Percentiles rank a stretch among this genome's conserved stretches.
These are phyloP conservation scores for Gobio gobio DNA, from an alignment of 2,113 vertebrate species.

Conservation along the genomic window DNA sequence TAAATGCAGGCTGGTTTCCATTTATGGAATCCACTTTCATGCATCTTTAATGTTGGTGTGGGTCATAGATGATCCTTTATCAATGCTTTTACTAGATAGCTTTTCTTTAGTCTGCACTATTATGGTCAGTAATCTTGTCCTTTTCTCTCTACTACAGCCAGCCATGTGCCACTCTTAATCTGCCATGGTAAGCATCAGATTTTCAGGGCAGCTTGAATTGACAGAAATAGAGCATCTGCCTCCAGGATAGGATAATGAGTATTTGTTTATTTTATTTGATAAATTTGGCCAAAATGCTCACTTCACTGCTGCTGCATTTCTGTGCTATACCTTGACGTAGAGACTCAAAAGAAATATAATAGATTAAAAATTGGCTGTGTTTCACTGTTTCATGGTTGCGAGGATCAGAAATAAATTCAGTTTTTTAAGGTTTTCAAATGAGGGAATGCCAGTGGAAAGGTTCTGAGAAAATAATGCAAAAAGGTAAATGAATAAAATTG, in stretches of 20 bases:
- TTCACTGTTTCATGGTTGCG: not conserved
- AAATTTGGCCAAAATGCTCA: not conserved
- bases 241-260: constrained; percentile 11
- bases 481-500: not conserved
- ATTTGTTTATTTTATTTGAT: not conserved
- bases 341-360: not conserved
- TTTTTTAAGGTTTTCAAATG: not conserved
- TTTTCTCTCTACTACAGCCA: constrained; percentile 2
- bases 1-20: not conserved
- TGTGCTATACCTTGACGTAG: not conserved
- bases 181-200: constrained; percentile 4
- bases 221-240: constrained; percentile 11
- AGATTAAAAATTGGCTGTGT: not conserved
- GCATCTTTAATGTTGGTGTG: not conserved
- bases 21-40: not conserved
- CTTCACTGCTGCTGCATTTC: not conserved
- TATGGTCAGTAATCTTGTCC: constrained; percentile 13
- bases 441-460: not conserved
- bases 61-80: not conserved
- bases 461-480: not conserved
- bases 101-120: not conserved
- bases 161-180: not conserved
- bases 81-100: not conserved
- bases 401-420: not conserved
- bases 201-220: constrained; percentile 14